Percentiles rank a stretch among this genome's conserved stretches.
Conservation (phyloP, 53 echinoderm and acorn worm species). For the Holothuria scabra region DNA sequence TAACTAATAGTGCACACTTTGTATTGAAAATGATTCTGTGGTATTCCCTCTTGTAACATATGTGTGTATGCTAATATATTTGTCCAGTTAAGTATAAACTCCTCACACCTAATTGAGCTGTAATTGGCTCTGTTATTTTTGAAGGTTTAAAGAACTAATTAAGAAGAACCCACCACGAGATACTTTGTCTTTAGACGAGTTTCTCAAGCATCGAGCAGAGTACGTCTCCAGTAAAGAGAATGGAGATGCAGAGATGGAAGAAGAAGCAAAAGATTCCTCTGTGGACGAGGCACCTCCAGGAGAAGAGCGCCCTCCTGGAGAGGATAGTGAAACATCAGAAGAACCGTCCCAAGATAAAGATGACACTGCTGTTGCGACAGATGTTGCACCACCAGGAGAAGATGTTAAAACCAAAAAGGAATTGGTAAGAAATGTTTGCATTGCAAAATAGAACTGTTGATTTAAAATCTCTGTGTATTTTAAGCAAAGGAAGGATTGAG, state of each 20-base stretch:
- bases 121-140: too few species aligned
- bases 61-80: too few species aligned
- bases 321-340: conserved; percentile 58
- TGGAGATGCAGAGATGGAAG: conserved; percentile 49
- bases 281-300: conserved; percentile 73
- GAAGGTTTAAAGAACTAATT: conserved; percentile 87
- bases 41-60: too few species aligned
- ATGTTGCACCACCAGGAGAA: conserved; percentile 47
- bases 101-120: too few species aligned
- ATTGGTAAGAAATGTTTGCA: background rate
- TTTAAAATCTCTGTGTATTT: too few species aligned
- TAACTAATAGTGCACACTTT: too few species aligned
- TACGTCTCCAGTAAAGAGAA: conserved; percentile 69
- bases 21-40: too few species aligned
- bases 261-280: conserved; percentile 51
- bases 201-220: conserved; percentile 78
- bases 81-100: too few species aligned
- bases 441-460: background rate
- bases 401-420: conserved; percentile 9
- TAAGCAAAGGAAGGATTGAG: too few species aligned
- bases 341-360: background rate
- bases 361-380: background rate
- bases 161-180: conserved; percentile 79
- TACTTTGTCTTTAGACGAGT: conserved; percentile 82
- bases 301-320: conserved; percentile 72